Conservation (phyloP, 2,113 vertebrate genomes). For the Nyctibius bracteatus region DNA sequence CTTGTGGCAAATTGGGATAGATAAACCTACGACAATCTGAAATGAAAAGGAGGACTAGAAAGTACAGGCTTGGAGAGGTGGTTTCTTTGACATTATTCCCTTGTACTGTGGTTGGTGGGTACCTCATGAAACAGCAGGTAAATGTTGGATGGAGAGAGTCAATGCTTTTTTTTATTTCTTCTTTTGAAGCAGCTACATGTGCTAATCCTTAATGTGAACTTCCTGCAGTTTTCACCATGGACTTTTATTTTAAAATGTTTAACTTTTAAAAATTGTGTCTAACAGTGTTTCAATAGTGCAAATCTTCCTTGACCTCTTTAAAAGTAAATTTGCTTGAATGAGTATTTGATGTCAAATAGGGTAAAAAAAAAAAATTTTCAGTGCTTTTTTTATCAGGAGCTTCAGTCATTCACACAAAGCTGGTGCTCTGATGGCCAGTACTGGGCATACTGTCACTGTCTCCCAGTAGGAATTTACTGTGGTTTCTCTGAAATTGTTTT, state of each 20-base stretch:
- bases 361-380: neutral
- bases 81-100: neutral
- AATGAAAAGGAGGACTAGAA: neutral
- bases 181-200: neutral
- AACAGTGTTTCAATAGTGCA: neutral
- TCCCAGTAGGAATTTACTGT: neutral
- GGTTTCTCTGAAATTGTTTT: slow-evolving; percentile 13
- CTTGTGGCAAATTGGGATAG: neutral
- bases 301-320: neutral
- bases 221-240: neutral
- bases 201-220: slow-evolving; percentile 6
- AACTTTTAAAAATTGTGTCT: neutral
- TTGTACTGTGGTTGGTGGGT: neutral
- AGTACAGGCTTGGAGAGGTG: neutral
- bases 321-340: neutral
- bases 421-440: neutral
- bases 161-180: neutral
- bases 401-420: neutral
- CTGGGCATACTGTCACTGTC: neutral
- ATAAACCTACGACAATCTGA: neutral
- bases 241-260: neutral
- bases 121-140: neutral
- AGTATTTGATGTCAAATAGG: neutral
- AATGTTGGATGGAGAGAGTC: neutral
- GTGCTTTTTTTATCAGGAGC: neutral